These are phyloP conservation scores for Pelobates fuscus DNA, from an alignment of 2,113 vertebrate genomes.

Conservation along the genomic window DNA sequence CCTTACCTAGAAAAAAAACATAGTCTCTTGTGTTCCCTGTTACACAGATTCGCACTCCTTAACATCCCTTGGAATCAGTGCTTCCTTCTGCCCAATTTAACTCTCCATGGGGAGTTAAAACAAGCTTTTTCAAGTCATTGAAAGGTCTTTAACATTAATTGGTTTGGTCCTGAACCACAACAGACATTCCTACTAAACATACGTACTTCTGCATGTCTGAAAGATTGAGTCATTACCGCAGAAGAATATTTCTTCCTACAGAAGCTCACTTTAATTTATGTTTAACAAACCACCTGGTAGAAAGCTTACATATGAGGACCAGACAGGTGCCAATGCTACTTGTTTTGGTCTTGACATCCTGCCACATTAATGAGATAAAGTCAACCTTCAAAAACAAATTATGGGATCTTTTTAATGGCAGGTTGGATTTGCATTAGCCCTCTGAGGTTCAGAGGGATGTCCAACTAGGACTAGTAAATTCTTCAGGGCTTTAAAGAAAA, in stretches of 20 bases:
- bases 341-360: not conserved
- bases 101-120: conserved; percentile 9
- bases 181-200: conserved; percentile 4
- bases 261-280: conserved; percentile 9
- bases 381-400: too few species aligned
- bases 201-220: conserved; percentile 7
- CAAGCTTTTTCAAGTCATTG: not conserved
- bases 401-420: too few species aligned
- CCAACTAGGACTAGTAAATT: too few species aligned
- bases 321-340: not conserved
- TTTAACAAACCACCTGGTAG: conserved; percentile 1
- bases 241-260: not conserved
- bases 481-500: too few species aligned
- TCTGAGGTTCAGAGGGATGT: too few species aligned
- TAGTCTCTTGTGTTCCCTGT: not conserved
- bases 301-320: not conserved
- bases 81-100: conserved; percentile 11
- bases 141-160: not conserved
- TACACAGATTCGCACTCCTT: conserved; percentile 4
- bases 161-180: conserved; percentile 13
- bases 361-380: too few species aligned
- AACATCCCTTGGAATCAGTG: not conserved
- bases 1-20: conserved; percentile 33
- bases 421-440: too few species aligned
- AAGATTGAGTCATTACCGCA: conserved; percentile 23